Evolutionary conservation across 2,888 invertebrate genomes (phyloP), one percentile per base, ranked within the genome.

Genomic region (Aquatica leii): DNA sequence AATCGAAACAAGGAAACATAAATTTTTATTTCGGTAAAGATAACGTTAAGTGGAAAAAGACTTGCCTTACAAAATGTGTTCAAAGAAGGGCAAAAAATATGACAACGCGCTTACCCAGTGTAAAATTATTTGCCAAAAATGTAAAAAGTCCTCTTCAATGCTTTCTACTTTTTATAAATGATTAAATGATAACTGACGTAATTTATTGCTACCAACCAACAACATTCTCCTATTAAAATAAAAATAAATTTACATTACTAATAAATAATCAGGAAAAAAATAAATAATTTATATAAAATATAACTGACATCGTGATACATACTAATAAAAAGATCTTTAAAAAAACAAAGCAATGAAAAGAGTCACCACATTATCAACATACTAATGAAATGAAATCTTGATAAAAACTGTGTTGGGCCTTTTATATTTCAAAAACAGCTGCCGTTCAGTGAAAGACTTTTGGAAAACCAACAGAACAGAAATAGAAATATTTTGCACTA

Each of bases 321-420:
- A 73, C 69, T n/a, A 73, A 73, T 53, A 65, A 68, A 63, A 69
- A 68, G 43, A 72, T 72, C 12, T 58, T 18, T 11, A 59, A 68
- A 1, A 69, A 57, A 58, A 54, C 40, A 15, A 60, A 66, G 9
- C 69, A 65, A 65, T 15, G 58, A 15, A 58, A 67, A 60, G 65
- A 65, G 35, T 67, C 24, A 4, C 24, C 24, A 4, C 24, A 24
- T 6, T 24, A 24, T 6, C n/a, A n/a, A 14, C 9, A 1, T 68
- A 49, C 66, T 17, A 65, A 71, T 68, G 51, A n/a, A n/a, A n/a
- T n/a, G n/a, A 58, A 34, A 68, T 63, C 54, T 70, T 75, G 67
- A 37, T 73, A 41, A 70, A 67, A 56, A 72, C 69, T 48, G 70
- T 74, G 43, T 71, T 74, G 67, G 70, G 72, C 15, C 58, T 71